A percentile compares a stretch with the other conserved stretches of the same genome.
Conservation (phyloP, 2,888 invertebrate species). For the Hyposoter didymator region DNA sequence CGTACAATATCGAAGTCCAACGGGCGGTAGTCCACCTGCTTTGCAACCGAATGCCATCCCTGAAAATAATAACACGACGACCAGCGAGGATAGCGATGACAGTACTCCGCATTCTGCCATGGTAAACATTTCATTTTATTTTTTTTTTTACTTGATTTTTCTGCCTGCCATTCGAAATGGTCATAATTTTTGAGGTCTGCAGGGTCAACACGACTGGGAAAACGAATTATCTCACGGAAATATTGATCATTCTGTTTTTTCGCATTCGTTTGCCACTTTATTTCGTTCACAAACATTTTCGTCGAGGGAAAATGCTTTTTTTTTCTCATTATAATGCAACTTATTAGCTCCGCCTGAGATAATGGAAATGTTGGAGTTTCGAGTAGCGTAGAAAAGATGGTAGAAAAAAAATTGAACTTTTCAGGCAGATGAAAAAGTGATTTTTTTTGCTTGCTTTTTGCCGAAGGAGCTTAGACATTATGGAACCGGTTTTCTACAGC, state of each 20-base stretch:
- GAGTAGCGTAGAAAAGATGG: too few species aligned
- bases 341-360: too few species aligned
- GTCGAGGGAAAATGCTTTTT: too few species aligned
- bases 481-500: neutral
- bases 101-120: conserved; percentile 89
- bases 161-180: neutral
- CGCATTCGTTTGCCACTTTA: too few species aligned
- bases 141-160: neutral
- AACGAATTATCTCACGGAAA: neutral
- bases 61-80: conserved; percentile 88
- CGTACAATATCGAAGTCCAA: conserved; percentile 85
- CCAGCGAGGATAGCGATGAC: conserved; percentile 95
- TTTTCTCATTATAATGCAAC: too few species aligned
- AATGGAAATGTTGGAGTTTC: too few species aligned
- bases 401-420: neutral
- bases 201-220: neutral
- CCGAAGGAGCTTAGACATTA: neutral
- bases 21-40: conserved; percentile 87
- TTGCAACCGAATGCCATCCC: conserved; percentile 83
- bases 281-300: too few species aligned
- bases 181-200: neutral
- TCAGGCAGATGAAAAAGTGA: neutral
- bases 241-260: too few species aligned
- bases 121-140: conserved; percentile 74
- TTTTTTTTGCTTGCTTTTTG: neutral